Percentiles rank a stretch among this genome's conserved stretches.
Evolutionary conservation across 92 coral and sea anemone species (phyloP).

Genomic region (Umimayanthus kanabou): DNA sequence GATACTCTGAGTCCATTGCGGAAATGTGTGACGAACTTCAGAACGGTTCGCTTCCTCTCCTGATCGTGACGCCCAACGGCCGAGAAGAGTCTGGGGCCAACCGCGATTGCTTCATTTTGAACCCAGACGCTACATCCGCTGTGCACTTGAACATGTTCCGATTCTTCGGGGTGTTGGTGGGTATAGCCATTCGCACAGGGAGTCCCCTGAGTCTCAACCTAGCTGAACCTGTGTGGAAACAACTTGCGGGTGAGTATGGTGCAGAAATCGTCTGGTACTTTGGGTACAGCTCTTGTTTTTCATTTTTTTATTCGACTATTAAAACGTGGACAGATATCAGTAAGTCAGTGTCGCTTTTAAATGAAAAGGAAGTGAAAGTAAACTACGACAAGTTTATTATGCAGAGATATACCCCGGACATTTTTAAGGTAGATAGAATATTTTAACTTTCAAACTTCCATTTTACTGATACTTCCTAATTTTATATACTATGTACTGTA

Average conservation of each 20-base stretch:
- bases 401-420: no score
- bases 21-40: slow-evolving; percentile 99
- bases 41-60: slow-evolving; percentile 93
- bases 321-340: no score
- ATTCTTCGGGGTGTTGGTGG: slow-evolving; percentile 87
- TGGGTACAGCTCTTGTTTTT: neutral
- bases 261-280: neutral
- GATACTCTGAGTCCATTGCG: slow-evolving; percentile 98
- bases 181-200: slow-evolving; percentile 97
- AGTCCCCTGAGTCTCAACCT: slow-evolving; percentile 95
- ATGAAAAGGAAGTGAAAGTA: no score
- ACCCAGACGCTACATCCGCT: slow-evolving; percentile 79
- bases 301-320: no score
- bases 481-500: no score
- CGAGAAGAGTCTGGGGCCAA: slow-evolving; percentile 99
- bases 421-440: no score
- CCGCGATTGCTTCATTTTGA: slow-evolving; percentile 96
- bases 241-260: slow-evolving; percentile 74
- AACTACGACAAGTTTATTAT: no score
- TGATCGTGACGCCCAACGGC: slow-evolving; percentile 96
- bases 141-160: slow-evolving; percentile 89
- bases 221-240: slow-evolving; percentile 99
- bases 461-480: no score
- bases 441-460: no score
- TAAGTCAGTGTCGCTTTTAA: no score